A percentile compares a stretch with the other conserved stretches of the same genome.
phyloP scores from a whole-genome alignment of 2,113 vertebrate genomes.

The Dasyurus viverrinus region DNA sequence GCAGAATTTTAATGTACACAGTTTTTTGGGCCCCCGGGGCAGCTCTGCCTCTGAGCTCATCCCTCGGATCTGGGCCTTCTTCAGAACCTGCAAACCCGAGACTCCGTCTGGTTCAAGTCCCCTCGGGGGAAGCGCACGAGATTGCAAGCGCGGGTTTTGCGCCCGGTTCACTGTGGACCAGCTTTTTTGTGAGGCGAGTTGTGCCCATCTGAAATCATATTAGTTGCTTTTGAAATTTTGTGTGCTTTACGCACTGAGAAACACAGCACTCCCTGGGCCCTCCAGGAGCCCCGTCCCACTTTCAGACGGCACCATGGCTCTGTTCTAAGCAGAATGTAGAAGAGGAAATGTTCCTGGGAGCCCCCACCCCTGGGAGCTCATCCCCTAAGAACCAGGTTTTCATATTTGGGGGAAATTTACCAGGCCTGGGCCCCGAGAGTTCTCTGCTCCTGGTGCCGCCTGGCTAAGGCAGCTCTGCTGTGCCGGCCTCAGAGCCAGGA shows the following conservation, averaged over 20 bases:
- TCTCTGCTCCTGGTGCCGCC: no score
- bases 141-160: fast-evolving
- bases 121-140: not conserved
- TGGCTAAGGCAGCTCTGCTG: no score
- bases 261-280: not conserved
- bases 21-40: no score
- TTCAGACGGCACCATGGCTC: not conserved
- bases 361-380: no score
- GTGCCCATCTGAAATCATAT: no score
- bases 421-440: no score
- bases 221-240: not conserved
- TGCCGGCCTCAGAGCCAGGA: no score
- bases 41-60: no score
- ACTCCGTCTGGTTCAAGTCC: no score
- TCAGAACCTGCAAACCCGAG: not conserved
- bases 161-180: not conserved
- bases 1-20: not conserved
- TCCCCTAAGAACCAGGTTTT: not conserved
- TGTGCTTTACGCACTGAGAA: not conserved
- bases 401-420: not conserved
- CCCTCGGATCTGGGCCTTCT: not conserved
- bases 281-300: not conserved
- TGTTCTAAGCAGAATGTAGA: no score
- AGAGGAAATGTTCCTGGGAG: not conserved
- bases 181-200: not conserved